Conservation (phyloP, 2,113 vertebrate species). For the Tor tambroides region DNA sequence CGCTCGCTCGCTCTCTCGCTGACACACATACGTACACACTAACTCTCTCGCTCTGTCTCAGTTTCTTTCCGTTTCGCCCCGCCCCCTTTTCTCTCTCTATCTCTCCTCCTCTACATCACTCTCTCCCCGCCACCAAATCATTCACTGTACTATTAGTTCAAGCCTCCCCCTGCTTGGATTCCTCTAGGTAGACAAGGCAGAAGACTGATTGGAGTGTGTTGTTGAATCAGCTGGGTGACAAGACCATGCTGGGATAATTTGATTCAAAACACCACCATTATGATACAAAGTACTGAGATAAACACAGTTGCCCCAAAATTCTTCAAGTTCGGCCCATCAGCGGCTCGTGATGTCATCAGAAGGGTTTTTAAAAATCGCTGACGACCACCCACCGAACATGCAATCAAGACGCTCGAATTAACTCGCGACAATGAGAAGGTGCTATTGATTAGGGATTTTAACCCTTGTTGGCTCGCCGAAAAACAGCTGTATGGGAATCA, state of each 20-base stretch:
- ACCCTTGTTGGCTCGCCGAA: conserved; percentile 50
- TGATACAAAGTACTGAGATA: conserved; percentile 42
- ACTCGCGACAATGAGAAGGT: conserved; percentile 31
- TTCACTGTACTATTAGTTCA: conserved; percentile 34
- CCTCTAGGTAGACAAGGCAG: neutral
- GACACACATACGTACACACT: neutral
- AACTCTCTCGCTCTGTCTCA: neutral
- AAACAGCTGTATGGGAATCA: conserved; percentile 65
- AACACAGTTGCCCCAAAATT: conserved; percentile 27
- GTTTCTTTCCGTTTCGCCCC: conserved; percentile 25
- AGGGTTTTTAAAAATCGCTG: conserved; percentile 21
- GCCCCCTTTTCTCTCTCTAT: conserved; percentile 30
- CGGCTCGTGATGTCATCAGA: neutral
- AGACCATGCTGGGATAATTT: conserved; percentile 42
- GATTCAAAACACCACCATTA: conserved; percentile 34
- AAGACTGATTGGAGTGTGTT: conserved; percentile 45
- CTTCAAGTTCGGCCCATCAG: conserved; percentile 23
- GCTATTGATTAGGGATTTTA: conserved; percentile 48
- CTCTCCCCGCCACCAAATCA: conserved; percentile 2
- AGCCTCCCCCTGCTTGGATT: conserved; percentile 28
- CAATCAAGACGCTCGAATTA: conserved; percentile 40
- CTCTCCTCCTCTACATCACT: neutral
- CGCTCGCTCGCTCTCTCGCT: conserved; percentile 17
- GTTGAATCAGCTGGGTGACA: conserved; percentile 45
- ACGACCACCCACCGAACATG: conserved; percentile 30